Evolutionary conservation across 2,888 invertebrate species (phyloP).

Genomic region (Rhorus exstirpatorius): DNA sequence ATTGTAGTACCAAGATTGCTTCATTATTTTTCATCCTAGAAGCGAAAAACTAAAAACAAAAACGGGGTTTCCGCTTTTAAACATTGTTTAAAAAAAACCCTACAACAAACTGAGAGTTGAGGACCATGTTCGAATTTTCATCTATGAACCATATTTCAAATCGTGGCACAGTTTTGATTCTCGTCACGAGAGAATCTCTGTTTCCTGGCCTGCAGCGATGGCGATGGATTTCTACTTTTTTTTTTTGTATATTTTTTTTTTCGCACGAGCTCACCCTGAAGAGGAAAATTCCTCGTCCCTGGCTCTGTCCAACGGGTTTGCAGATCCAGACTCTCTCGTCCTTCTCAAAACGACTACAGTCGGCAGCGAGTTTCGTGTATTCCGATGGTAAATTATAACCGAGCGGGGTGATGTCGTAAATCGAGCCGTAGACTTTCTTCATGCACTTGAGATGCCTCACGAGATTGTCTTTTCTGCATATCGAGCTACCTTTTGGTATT

Average conservation of each 20-base stretch:
- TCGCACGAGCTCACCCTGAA: conserved; percentile 89
- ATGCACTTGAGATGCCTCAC: conserved; percentile 93
- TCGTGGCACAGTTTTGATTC: too few relatives aligned
- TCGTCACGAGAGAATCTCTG: too few relatives aligned
- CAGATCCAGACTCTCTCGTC: conserved; percentile 92
- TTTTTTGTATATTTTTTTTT: neutral
- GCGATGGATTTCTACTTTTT: neutral
- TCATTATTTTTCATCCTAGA: too few relatives aligned
- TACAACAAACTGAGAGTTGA: too few relatives aligned
- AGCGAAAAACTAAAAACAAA: too few relatives aligned
- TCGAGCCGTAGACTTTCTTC: conserved; percentile 93
- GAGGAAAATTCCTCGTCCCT: conserved; percentile 94
- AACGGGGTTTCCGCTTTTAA: too few relatives aligned
- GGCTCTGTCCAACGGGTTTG: conserved; percentile 95
- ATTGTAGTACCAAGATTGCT: too few relatives aligned
- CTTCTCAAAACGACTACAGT: conserved; percentile 89
- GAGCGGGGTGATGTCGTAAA: conserved; percentile 94
- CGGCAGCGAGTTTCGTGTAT: conserved; percentile 93
- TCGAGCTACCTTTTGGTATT: conserved; percentile 94
- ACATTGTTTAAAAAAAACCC: too few relatives aligned
- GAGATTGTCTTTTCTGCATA: conserved; percentile 93
- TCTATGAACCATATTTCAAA: too few relatives aligned
- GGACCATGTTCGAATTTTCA: too few relatives aligned
- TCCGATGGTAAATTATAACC: conserved; percentile 94
- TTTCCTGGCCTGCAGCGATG: too few relatives aligned